Conservation (phyloP, 1,140 invertebrate genomes). For the Caenorhabditis inopinata region DNA sequence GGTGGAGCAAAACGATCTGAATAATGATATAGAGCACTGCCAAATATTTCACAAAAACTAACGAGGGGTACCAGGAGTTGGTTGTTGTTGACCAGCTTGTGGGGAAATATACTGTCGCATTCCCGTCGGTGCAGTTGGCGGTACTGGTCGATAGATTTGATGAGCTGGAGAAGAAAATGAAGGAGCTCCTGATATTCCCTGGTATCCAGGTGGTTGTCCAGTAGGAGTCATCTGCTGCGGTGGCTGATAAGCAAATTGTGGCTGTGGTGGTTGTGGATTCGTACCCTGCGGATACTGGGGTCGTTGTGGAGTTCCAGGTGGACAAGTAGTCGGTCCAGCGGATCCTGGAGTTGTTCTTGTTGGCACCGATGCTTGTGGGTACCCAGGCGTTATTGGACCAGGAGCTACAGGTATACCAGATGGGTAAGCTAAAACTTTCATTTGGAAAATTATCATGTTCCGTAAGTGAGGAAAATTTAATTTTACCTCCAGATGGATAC, state of each 20-base stretch:
- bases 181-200: background rate
- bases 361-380: background rate
- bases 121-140: background rate
- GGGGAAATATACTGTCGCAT: slow-evolving; percentile 39
- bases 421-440: slow-evolving; percentile 11
- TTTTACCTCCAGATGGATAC: slow-evolving; percentile 34
- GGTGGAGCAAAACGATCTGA: background rate
- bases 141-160: slow-evolving; percentile 14
- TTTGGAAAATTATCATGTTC: no score
- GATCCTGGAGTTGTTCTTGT: background rate
- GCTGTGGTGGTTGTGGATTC: background rate
- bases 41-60: background rate
- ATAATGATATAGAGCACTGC: background rate
- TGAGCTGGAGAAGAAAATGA: background rate
- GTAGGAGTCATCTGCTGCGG: slow-evolving; percentile 21
- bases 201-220: background rate
- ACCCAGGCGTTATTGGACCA: slow-evolving; percentile 6
- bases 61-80: background rate
- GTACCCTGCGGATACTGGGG: slow-evolving; percentile 31
- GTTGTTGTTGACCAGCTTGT: background rate
- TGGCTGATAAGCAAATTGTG: slow-evolving; percentile 1
- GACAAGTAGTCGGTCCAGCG: background rate
- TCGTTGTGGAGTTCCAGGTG: slow-evolving; percentile 1
- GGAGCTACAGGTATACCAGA: background rate
- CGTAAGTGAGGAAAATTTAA: no score